A percentile compares a stretch with the other conserved stretches of the same genome.
These are phyloP conservation scores for Drosophila persimilis DNA, from an alignment of 1,140 invertebrate genomes.

Conservation along the genomic window DNA sequence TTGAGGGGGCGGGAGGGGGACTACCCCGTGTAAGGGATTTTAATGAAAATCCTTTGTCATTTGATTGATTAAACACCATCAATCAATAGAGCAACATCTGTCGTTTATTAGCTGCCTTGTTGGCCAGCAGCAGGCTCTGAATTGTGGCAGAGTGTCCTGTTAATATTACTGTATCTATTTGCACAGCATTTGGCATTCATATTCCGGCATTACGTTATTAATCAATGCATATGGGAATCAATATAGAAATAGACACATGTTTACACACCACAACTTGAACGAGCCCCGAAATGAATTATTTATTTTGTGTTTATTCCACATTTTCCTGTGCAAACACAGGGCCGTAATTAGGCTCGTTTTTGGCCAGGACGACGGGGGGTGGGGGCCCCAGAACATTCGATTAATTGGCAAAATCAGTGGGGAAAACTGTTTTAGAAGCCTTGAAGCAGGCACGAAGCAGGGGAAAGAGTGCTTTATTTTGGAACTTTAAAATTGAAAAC, in stretches of 20 bases:
- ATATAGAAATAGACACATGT: slow-evolving; percentile 33
- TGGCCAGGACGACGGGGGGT: slow-evolving; percentile 1
- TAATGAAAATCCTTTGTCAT: slow-evolving; percentile 15
- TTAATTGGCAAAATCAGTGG: not conserved
- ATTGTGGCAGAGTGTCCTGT: slow-evolving; percentile 6
- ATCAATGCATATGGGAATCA: slow-evolving; percentile 56
- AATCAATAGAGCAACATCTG: slow-evolving; percentile 42
- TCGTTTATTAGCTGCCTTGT: slow-evolving; percentile 46
- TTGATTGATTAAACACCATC: slow-evolving; percentile 60
- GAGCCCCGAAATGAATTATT: slow-evolving; percentile 58
- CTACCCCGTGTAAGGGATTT: not conserved
- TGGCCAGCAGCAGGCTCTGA: not conserved
- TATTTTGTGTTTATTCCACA: slow-evolving; percentile 51
- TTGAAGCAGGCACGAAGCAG: no score
- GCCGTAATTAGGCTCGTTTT: slow-evolving; percentile 43
- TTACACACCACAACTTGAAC: slow-evolving; percentile 36
- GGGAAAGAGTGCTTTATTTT: no score
- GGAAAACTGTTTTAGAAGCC: no score
- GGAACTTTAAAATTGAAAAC: not conserved
- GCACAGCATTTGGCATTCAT: slow-evolving; percentile 41
- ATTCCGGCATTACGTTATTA: slow-evolving; percentile 38
- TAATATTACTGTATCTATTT: slow-evolving; percentile 48
- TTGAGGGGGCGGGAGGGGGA: no score
- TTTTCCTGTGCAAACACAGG: slow-evolving; percentile 45
- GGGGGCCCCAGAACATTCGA: not conserved